A percentile compares a stretch with the other conserved stretches of the same genome.
These are phyloP conservation scores for Boloria selene DNA, from an alignment of 2,888 invertebrate genomes.

Conservation along the genomic window DNA sequence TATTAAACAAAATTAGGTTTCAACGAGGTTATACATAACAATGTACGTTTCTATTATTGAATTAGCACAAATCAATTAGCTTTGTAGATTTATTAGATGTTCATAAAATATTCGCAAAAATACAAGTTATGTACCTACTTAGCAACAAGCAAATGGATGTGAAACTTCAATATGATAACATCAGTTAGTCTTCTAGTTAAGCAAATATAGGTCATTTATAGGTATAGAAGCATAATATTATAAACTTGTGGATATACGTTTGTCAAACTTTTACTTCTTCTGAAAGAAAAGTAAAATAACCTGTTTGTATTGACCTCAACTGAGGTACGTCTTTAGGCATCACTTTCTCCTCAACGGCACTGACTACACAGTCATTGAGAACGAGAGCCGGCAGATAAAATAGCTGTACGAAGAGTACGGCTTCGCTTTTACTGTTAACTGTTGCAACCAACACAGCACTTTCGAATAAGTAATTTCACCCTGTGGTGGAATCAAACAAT, in stretches of 20 bases:
- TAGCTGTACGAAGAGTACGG: slow-evolving; percentile 21
- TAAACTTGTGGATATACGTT: slow-evolving; percentile 25
- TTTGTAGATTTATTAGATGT: too few species aligned
- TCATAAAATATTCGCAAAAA: background rate
- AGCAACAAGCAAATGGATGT: background rate
- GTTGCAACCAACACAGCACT: slow-evolving; percentile 28
- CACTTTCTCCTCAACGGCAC: slow-evolving; percentile 65
- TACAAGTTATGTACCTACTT: background rate
- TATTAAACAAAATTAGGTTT: too few species aligned
- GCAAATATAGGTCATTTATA: too few species aligned
- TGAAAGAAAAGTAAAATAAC: slow-evolving; percentile 63
- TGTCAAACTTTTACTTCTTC: slow-evolving; percentile 66
- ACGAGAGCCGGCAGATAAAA: slow-evolving; percentile 16
- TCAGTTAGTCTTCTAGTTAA: too few species aligned
- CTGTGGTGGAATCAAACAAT: background rate
- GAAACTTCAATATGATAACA: background rate
- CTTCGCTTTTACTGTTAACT: slow-evolving; percentile 32
- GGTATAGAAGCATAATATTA: background rate
- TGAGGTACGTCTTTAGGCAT: slow-evolving; percentile 53
- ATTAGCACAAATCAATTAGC: too few species aligned
- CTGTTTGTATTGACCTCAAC: slow-evolving; percentile 70
- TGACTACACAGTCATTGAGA: slow-evolving; percentile 33
- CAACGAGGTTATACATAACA: too few species aligned
- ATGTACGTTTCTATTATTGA: too few species aligned
- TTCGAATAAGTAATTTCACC: slow-evolving; percentile 20